Evolutionary conservation across 30 jellyfish, hydroid and myxozoan species (phyloP).

Genomic region (Phacellophora camtschatica): DNA sequence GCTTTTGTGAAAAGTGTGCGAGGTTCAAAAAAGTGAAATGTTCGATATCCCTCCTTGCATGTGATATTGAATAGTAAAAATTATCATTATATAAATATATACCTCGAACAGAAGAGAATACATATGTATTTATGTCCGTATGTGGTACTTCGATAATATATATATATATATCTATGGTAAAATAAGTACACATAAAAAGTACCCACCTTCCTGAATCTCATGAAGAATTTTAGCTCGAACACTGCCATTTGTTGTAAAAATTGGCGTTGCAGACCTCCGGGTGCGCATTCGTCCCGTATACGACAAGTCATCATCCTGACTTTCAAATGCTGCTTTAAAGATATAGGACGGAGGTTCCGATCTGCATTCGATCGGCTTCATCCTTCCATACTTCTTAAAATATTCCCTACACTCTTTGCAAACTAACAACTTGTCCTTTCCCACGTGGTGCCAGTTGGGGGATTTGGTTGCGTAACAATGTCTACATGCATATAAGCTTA

Average conservation of each 20-base stretch:
- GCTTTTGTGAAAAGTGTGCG: too few relatives aligned
- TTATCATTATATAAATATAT: too few relatives aligned
- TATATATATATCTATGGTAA: too few relatives aligned
- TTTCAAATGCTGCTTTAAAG: slow-evolving; percentile 92
- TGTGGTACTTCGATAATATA: too few relatives aligned
- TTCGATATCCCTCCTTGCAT: too few relatives aligned
- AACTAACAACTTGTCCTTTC: slow-evolving; percentile 81
- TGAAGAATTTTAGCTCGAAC: slow-evolving; percentile 68
- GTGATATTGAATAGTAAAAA: too few relatives aligned
- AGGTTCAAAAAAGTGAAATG: too few relatives aligned
- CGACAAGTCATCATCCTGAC: slow-evolving; percentile 73
- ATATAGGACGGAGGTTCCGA: slow-evolving; percentile 96
- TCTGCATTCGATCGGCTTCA: slow-evolving; percentile 82
- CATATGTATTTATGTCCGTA: too few relatives aligned
- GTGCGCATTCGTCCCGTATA: slow-evolving; percentile 95
- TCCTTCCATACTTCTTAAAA: slow-evolving; percentile 92
- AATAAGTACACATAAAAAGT: background rate
- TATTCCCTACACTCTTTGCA: slow-evolving; percentile 82
- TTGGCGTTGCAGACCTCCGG: slow-evolving; percentile 94
- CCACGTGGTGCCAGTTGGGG: slow-evolving; percentile 99
- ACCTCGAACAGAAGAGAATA: too few relatives aligned
- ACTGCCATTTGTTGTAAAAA: slow-evolving; percentile 65
- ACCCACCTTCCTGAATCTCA: slow-evolving; percentile 79
- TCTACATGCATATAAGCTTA: slow-evolving; percentile 94
- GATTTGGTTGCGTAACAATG: slow-evolving; percentile 95